Evolutionary conservation across 2,113 vertebrate species (phyloP), one percentile per base, ranked within the genome.

Genomic region (Rhinolophus ferrumequinum): DNA sequence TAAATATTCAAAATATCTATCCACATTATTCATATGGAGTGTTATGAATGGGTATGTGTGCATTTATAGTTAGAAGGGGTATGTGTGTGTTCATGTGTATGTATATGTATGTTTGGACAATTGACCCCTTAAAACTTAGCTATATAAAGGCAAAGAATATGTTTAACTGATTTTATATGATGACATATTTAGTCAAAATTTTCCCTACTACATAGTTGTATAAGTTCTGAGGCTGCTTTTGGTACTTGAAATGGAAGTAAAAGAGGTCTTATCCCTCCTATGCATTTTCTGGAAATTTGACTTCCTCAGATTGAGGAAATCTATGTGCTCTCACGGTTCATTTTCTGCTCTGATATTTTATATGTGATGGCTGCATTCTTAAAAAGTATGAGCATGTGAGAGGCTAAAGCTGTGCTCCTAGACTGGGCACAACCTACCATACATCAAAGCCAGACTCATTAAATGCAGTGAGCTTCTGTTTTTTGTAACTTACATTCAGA

Each of bases 231-330:
- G 44, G 67, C 62, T 92, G 33, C 26, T 11, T 89, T 4, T 76
- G n/a, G 28, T 41, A 28, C 8, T 33, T 88, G 33, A 88, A 93
- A 50, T 85, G 33, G 12, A 90, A 15, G 10, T 86, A 44, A 97
- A 96, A 79, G 21, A 73, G 62, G 18, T 26, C 38, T 62, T 79
- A 18, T 88, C 14, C 41, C 11, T 77, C 8, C 6, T 33, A 2
- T 66, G 28, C 66, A 35, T 58, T 67, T 96, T 88, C 77, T 95
- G 24, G 60, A 90, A 94, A 88, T 81, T 81, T 93, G n/a, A 90
- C 44, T 88, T 92, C n/a, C 8, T 92, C 28, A 66, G 44, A 69
- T 18, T 90, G 56, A 87, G 41, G 60, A 89, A 79, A 92, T 95
- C 70, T 87, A 62, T 52, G 54, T 88, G 21, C 14, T 83, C 26